Percentiles rank a stretch among this genome's conserved stretches.
Evolutionary conservation across 2,797 vertebrate species (phyloP).

Genomic region (Galagoides demidoff): DNA sequence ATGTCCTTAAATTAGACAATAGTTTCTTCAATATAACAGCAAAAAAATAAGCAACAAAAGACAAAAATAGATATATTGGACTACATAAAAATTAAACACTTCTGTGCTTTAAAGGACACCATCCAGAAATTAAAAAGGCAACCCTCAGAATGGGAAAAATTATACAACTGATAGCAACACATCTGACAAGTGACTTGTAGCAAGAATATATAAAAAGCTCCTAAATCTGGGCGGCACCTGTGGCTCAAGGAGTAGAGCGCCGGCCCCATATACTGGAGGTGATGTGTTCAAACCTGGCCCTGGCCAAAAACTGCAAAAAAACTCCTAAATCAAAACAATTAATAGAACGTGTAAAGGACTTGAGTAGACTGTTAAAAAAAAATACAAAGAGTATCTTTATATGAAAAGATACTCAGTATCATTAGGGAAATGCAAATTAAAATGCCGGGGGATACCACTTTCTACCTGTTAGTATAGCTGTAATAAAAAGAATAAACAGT

Average conservation of each 20-base stretch:
- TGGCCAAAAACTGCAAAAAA: too few species aligned
- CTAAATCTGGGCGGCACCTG: too few species aligned
- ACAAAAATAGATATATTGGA: neutral
- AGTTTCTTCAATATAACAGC: neutral
- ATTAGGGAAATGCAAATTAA: neutral
- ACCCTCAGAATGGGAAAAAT: neutral
- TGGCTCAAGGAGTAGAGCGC: too few species aligned
- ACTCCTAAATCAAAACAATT: neutral
- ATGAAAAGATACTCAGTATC: neutral
- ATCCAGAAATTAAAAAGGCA: neutral
- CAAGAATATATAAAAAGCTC: neutral
- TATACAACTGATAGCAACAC: neutral
- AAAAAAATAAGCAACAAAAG: neutral
- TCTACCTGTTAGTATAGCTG: neutral
- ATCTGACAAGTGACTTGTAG: neutral
- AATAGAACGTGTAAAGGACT: neutral
- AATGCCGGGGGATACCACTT: neutral
- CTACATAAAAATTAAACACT: neutral
- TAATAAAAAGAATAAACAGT: neutral
- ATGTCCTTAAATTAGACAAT: neutral
- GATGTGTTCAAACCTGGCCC: too few species aligned
- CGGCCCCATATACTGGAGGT: too few species aligned
- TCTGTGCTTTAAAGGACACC: neutral
- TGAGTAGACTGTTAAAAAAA: neutral
- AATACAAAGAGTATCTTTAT: neutral